Evolutionary conservation across 2,888 invertebrate genomes (phyloP).

Genomic region (Pedicia rivosa): DNA sequence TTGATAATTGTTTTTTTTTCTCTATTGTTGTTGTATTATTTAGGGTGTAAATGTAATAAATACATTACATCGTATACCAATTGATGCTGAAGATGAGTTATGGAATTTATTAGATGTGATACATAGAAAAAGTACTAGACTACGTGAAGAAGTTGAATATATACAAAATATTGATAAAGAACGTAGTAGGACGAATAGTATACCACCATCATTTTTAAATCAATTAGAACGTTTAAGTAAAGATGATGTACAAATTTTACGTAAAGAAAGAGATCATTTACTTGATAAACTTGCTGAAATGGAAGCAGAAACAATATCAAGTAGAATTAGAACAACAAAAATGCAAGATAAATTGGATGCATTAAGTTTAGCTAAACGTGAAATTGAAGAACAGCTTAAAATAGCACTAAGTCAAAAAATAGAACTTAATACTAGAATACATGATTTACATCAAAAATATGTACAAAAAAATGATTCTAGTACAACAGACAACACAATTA

Average conservation of each 20-base stretch:
- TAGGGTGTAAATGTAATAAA: conserved; percentile 1
- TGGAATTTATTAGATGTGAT: conserved; percentile 78
- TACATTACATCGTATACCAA: conserved; percentile 19
- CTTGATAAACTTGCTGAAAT: conserved; percentile 59
- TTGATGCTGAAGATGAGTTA: conserved; percentile 58
- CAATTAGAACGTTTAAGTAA: conserved; percentile 26
- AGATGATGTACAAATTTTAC: conserved; percentile 43
- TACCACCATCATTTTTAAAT: conserved; percentile 19
- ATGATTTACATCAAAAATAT: conserved; percentile 32
- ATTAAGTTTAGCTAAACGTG: conserved; percentile 37
- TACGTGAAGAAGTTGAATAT: conserved; percentile 52
- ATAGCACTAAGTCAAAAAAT: conserved; percentile 38
- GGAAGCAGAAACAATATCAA: conserved; percentile 56
- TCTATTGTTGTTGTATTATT: no score
- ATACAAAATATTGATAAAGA: conserved; percentile 35
- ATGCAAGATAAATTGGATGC: conserved; percentile 46
- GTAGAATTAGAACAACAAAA: conserved; percentile 45
- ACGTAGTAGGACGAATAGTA: conserved; percentile 8
- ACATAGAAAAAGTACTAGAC: conserved; percentile 56
- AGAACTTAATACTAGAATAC: conserved; percentile 39
- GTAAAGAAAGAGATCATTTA: conserved; percentile 58
- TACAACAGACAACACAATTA: not conserved
- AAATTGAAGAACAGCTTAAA: conserved; percentile 42
- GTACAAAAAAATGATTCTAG: not conserved
- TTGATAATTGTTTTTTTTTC: no score